A percentile compares a stretch with the other conserved stretches of the same genome.
Evolutionary conservation across 2,113 vertebrate genomes (phyloP).

Genomic region (Caranx ignobilis): DNA sequence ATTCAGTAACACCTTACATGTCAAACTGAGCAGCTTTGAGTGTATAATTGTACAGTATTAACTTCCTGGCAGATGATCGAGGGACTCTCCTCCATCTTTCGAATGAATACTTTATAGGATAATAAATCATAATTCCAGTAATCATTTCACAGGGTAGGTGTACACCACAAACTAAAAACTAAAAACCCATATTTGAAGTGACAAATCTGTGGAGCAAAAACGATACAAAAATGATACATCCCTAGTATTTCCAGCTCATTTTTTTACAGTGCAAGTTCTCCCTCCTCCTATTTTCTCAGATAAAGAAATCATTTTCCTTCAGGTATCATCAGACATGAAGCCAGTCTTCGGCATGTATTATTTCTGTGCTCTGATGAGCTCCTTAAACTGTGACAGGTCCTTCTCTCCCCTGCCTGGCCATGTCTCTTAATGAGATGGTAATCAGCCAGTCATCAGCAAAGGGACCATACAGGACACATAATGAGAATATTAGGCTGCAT

Average conservation of each 20-base stretch:
- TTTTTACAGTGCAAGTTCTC: constrained; percentile 24
- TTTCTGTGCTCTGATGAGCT: constrained; percentile 78
- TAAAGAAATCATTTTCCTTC: constrained; percentile 63
- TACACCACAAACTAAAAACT: neutral
- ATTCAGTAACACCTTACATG: neutral
- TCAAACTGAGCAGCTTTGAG: constrained; percentile 5
- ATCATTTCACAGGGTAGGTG: neutral
- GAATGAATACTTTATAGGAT: constrained; percentile 7
- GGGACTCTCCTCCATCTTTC: neutral
- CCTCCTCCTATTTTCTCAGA: constrained; percentile 42
- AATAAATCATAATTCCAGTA: constrained; percentile 16
- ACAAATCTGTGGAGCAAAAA: constrained; percentile 3
- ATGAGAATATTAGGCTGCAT: constrained; percentile 82
- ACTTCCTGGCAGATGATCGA: neutral
- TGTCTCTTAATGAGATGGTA: constrained; percentile 83
- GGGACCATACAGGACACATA: constrained; percentile 78
- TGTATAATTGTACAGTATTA: neutral
- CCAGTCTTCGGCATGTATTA: constrained; percentile 70
- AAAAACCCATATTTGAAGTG: constrained; percentile 3
- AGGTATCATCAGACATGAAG: constrained; percentile 67
- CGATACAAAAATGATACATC: constrained; percentile 3
- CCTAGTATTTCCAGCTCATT: constrained; percentile 9
- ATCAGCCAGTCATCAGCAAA: constrained; percentile 79
- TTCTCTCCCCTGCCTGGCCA: constrained; percentile 75
- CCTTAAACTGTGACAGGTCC: constrained; percentile 81